Evolutionary conservation across 2,113 vertebrate genomes (phyloP), one percentile per base, ranked within the genome.

Genomic region (Eira barbara): DNA sequence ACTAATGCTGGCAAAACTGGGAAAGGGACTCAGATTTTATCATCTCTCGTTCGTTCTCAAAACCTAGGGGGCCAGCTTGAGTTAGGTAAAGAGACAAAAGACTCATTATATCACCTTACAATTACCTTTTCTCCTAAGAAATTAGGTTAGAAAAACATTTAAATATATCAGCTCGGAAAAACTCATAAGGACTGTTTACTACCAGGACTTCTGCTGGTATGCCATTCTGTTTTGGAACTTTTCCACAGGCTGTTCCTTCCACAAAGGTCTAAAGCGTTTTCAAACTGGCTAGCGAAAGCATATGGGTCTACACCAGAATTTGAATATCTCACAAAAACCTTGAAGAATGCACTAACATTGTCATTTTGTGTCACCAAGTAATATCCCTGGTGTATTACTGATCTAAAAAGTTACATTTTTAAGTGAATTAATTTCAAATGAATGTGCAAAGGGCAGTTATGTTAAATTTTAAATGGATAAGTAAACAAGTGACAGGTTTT

Each of bases 81-180:
- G 25, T 94, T 84, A 82, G 36, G 42, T 73, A 86, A 92, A 49
- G 39, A 97, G 82, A 91, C 31, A 45, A 94, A 84, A 6, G 7
- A 86, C 73, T 89, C 61, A 84, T 31, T 79, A 17, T 18, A n/a
- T 5, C 25, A 80, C 2, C 45, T 29, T 69, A 3, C 8, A 34
- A 45, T 82, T 29, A 95, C 49, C 89, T 86, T 94, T 96, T 94
- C 25, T 59, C 55, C 49, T 55, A 71, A 61, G 95, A 91, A 92
- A 87, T 39, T 61, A 89, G 27, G 25, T 61, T 76, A 84, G 42
- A 36, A 71, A 79, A 83, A 61, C 42, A 6, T 52, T 92, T 85
- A 94, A 96, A 78, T 57, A 91, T 10, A 47, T 45, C 45, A 80
- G 15, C 49, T 88, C 59, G 3, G 25, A 91, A 97, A 93, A 92